Evolutionary conservation across 2,888 invertebrate species (phyloP), one percentile per base, ranked within the genome.

Genomic region (Philaethria dido): DNA sequence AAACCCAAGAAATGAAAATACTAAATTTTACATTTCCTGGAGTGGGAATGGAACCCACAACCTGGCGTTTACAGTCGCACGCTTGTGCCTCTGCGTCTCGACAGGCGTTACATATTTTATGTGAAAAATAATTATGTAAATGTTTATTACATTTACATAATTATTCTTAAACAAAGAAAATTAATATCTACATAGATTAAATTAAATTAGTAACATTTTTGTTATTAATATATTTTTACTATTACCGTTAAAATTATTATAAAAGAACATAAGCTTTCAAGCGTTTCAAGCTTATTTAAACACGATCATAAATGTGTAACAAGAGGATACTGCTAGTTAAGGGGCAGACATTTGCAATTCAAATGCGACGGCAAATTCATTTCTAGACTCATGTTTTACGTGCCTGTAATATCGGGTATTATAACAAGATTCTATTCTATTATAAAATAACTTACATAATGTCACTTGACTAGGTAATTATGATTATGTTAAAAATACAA

Each of bases 301-400:
- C 16, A 29, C 44, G 59, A 25, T 59, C 44, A 57, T 59, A 44
- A 44, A 47, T 16, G 18, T 29, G 13, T 60, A 60, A 47, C 60
- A 18, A 60, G 45, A 33, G 18, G 44, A 60, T 8, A 33, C 45
- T 14, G 25, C n/a, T 47, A 47, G 20, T 29, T 33, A 18, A 60
- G 18, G 25, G 55, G n/a, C 29, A 16, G 42, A 42, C 36, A 60
- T 33, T 60, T 60, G 20, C 60, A 60, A 60, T 60, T 44, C 33
- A 60, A 60, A 60, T 60, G 45, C 33, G 29, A 45, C 60, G 6
- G 60, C 33, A 47, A 60, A 18, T 20, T 33, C 60, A 60, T 45
- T 45, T 29, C 45, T 16, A 60, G 45, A 29, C 13, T 47, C 47
- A 47, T 60, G 47, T 60, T 60, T 60, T 60, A 60, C 60, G 44